Evolutionary conservation across 1,140 invertebrate genomes (phyloP), one percentile per base, ranked within the genome.

Genomic region (Planococcus citri): DNA sequence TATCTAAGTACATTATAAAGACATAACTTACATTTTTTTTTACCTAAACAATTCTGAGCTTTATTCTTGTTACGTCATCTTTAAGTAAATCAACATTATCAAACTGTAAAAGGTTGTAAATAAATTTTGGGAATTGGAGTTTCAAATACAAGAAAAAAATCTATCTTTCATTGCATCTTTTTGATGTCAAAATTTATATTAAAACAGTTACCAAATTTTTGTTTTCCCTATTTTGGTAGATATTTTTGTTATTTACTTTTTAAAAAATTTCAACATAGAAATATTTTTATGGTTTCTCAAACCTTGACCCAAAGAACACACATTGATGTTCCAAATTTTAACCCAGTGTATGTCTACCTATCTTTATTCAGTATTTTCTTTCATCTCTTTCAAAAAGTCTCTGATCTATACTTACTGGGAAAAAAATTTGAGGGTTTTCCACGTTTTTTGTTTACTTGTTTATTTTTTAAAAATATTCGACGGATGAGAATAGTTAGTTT

Each of bases 161-260:
- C 17, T 14, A 51, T 17, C n/a, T 51, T 51, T 51, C 10, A 51
- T 51, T 20, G 41, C 41, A 51, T 51, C 41, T 51, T 51, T 20
- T 17, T 3, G 41, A 51, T 51, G 41, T 51, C 41, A 51, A 51
- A 51, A 51, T 17, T 17, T 51, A 20, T 17, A 51, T 51, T 51
- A 51, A 51, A 51, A 51, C 41, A 51, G 41, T 51, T 51, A 51
- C 41, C 41, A 51, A 51, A 51, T 51, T 51, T 51, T 51, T 51
- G 10, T 20, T 51, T 51, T 51, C 12, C 4, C 29, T 51, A 17
- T 51, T 51, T 51, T 20, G 41, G 41, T 51, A n/a, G n/a, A n/a
- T n/a, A 17, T 51, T 51, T 51, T 51, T 51, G 41, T 51, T 51
- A 51, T 51, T 51, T 51, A 51, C 41, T 51, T 51, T 51, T 51